phyloP scores from a whole-genome alignment of 2,113 vertebrate species.

The Oncorhynchus nerka region DNA sequence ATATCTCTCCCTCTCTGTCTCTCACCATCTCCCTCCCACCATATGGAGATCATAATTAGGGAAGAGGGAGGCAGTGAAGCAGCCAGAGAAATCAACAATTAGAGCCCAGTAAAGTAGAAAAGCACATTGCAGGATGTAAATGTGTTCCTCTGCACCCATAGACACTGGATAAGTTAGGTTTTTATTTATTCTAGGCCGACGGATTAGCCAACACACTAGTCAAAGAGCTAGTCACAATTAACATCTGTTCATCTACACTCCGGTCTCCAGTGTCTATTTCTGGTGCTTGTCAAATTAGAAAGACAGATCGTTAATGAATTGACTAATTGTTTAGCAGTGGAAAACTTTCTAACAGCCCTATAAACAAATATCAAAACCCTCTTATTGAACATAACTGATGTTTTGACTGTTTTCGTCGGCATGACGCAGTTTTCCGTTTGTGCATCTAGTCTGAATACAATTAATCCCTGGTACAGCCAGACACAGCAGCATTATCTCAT shows the following conservation, averaged over 20 bases:
- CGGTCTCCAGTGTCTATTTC: conserved; percentile 24
- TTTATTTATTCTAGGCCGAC: conserved; percentile 14
- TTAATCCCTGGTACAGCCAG: conserved; percentile 39
- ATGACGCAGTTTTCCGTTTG: conserved; percentile 31
- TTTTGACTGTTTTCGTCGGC: conserved; percentile 26
- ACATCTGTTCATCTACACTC: conserved; percentile 23
- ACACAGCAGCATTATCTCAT: conserved; percentile 51
- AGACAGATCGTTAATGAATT: conserved; percentile 37
- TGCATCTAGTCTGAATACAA: conserved; percentile 48
- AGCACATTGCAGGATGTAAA: conserved; percentile 58
- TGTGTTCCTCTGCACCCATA: conserved; percentile 33
- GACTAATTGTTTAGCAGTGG: conserved; percentile 30
- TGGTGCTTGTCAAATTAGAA: conserved; percentile 29
- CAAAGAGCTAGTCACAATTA: conserved; percentile 27
- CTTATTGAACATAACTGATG: conserved; percentile 28
- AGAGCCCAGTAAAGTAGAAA: conserved; percentile 62
- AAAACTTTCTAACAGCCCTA: conserved; percentile 26
- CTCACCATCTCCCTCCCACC: background rate
- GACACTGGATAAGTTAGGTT: conserved; percentile 42
- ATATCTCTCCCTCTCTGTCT: conserved; percentile 15
- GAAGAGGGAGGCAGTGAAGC: conserved; percentile 10
- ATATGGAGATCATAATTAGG: conserved; percentile 56
- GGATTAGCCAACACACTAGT: conserved; percentile 34
- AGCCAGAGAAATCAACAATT: conserved; percentile 61
- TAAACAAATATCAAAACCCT: conserved; percentile 25